Conservation (phyloP, 2,113 vertebrate species). For the Catagonus wagneri region DNA sequence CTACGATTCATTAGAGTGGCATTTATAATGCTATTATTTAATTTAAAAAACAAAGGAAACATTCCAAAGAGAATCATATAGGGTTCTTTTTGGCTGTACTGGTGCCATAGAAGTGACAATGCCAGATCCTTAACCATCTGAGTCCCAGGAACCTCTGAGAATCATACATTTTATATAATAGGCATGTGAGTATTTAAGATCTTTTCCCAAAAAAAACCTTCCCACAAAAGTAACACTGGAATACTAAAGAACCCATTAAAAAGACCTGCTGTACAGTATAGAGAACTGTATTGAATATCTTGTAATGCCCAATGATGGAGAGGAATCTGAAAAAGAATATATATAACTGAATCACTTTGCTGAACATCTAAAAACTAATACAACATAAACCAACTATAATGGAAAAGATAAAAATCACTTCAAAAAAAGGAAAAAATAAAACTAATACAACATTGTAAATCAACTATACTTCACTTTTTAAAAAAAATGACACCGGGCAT, state of each 20-base stretch:
- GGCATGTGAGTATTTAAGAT: constrained; percentile 14
- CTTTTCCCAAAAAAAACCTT: background rate
- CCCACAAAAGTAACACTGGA: background rate
- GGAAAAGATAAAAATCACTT: no score
- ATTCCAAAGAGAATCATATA: constrained; percentile 20
- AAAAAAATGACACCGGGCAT: background rate
- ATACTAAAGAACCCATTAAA: background rate
- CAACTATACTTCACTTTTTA: background rate
- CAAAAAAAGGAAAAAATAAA: no score
- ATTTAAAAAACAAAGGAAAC: constrained; percentile 57
- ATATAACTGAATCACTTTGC: no score
- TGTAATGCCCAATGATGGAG: background rate
- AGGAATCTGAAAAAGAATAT: background rate
- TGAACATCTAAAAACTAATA: no score
- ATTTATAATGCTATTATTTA: constrained; percentile 29
- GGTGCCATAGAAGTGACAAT: no score
- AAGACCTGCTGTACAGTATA: background rate
- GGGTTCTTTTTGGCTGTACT: no score
- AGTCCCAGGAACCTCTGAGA: no score
- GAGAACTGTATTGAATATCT: background rate
- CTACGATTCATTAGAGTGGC: background rate
- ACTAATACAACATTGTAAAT: background rate
- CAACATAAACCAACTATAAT: no score
- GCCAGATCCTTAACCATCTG: no score
- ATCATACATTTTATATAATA: background rate